Conservation (phyloP, 1,140 invertebrate species). For the Sarcophaga peregrina region DNA sequence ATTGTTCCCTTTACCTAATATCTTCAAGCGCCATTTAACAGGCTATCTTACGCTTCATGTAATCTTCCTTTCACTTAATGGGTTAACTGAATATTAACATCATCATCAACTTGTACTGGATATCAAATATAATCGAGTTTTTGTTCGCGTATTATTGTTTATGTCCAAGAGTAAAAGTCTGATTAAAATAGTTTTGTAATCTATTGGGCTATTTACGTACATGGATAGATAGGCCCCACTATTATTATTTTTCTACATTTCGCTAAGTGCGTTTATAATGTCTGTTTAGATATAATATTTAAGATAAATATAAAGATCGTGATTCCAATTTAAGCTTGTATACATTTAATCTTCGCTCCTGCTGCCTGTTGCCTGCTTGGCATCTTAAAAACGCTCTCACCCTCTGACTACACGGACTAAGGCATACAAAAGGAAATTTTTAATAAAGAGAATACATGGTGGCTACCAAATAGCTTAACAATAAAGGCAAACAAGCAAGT, state of each 20-base stretch:
- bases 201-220: not conserved
- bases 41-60: no score
- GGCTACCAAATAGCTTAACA: not conserved
- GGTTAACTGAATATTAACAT: not conserved
- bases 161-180: not conserved
- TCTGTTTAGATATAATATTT: slow-evolving; percentile 45
- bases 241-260: not conserved
- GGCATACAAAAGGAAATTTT: no score
- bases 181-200: slow-evolving; percentile 9
- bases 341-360: slow-evolving; percentile 43
- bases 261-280: slow-evolving; percentile 41
- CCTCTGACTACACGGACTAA: no score
- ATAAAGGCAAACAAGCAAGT: not conserved
- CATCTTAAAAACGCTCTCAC: no score
- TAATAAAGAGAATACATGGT: no score
- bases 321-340: slow-evolving; percentile 47
- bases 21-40: no score
- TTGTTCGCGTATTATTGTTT: not conserved
- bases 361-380: not conserved
- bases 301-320: slow-evolving; percentile 47
- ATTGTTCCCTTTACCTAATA: no score
- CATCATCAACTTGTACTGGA: not conserved
- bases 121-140: slow-evolving; percentile 20
- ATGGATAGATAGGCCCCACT: not conserved
- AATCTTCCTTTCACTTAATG: no score